Evolutionary conservation across 1,140 invertebrate species (phyloP).

Genomic region (Sarcophaga peregrina): DNA sequence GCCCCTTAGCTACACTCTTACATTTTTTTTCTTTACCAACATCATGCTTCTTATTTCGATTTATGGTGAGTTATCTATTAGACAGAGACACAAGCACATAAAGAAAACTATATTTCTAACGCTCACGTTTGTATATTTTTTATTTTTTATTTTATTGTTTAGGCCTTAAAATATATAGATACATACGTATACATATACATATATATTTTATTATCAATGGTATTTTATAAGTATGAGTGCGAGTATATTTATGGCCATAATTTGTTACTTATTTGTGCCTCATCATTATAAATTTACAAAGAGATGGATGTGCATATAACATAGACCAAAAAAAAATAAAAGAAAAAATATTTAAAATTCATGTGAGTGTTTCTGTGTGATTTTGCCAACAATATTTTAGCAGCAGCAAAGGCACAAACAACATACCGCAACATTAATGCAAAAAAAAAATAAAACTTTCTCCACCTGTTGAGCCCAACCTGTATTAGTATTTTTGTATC

Average conservation of each 20-base stretch:
- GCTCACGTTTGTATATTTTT: background rate
- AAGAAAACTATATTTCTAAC: background rate
- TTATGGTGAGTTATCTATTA: background rate
- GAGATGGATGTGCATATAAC: too few species aligned
- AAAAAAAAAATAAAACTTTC: constrained; percentile 16
- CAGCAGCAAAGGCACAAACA: background rate
- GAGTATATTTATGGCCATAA: background rate
- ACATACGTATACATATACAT: too few species aligned
- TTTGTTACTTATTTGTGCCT: constrained; percentile 15
- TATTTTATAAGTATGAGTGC: too few species aligned
- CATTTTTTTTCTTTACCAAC: too few species aligned
- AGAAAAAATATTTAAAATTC: background rate
- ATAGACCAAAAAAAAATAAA: background rate
- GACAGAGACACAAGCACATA: background rate
- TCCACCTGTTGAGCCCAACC: constrained; percentile 20
- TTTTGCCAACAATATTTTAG: constrained; percentile 19
- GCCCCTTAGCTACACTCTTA: background rate
- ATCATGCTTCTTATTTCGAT: background rate
- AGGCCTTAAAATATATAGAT: too few species aligned
- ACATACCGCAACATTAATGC: background rate
- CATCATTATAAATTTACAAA: constrained; percentile 3
- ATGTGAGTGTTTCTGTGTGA: background rate
- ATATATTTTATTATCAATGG: too few species aligned
- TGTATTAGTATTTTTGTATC: background rate
- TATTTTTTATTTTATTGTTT: too few species aligned